Conservation (phyloP, 2,888 invertebrate genomes). For the Zele albiditarsus region DNA sequence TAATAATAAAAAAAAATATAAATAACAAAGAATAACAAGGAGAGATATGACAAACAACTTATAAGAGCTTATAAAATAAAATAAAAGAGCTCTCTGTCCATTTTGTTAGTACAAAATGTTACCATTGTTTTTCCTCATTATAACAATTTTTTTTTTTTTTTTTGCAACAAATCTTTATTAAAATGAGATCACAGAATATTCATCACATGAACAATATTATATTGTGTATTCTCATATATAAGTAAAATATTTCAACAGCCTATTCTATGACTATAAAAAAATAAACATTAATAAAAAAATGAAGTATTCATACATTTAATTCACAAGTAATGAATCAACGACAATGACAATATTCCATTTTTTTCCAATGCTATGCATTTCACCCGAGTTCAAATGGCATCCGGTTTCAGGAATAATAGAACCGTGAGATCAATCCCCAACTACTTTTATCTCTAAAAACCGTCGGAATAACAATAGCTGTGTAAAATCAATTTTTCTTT, state of each 20-base stretch:
- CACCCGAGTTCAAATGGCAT: conserved; percentile 9
- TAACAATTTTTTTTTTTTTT: not conserved
- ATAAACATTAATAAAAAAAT: too few species aligned
- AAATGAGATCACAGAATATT: too few species aligned
- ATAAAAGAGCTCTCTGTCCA: too few species aligned
- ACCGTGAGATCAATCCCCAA: conserved; percentile 20
- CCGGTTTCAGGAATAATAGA: conserved; percentile 15
- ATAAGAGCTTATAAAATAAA: conserved; percentile 44
- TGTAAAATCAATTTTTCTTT: not conserved
- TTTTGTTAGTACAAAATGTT: too few species aligned
- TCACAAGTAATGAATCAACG: too few species aligned
- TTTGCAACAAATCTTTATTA: too few species aligned
- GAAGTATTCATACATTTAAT: too few species aligned
- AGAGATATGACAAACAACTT: conserved; percentile 50
- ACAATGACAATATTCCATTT: too few species aligned
- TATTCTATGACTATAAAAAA: too few species aligned
- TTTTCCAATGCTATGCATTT: not conserved
- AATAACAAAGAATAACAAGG: not conserved
- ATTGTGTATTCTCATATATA: too few species aligned
- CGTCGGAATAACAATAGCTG: not conserved
- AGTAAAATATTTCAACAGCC: too few species aligned
- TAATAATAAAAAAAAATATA: not conserved
- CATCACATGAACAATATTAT: too few species aligned
- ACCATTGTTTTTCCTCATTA: not conserved
- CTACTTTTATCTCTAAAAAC: not conserved